Base-by-base conservation (phyloP, 1,140 invertebrate genomes). In the Eulimnadia texana region DNA sequence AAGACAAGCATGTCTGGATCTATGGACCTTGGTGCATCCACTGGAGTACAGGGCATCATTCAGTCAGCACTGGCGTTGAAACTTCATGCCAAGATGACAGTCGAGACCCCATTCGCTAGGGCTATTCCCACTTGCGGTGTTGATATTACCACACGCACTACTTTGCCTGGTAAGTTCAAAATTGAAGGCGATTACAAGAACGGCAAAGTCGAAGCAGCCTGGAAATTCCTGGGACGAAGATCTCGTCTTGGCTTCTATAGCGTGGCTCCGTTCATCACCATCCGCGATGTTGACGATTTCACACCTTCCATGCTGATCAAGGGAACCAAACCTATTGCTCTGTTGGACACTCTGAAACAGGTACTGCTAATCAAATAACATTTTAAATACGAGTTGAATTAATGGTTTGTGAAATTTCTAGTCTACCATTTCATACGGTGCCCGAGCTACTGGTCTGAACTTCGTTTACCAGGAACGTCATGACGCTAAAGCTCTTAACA, bases 281-380 rank as follows among this genome's bases (percentile, higher is more conserved):
- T 61, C 25, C 27, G 20, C 19, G 42, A 61, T 9, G 23, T 42
- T 27, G 33, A 28, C 10, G 60, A 61, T 16, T 61, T 61, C 60
- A 61, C 60, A 1, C 60, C 60, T 22, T 25, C 25, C 13, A 20
- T 55, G 13, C 51, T 61, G 23, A 50, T 54, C 25, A 19, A 24
- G 13, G 60, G 53, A n/a, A 54, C 60, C 19, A 54, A 61, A 29
- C 60, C 23, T n/a, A 61, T 61, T n/a, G 24, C 53, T 10, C 28
- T 19, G 3, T 3, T 29, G 1, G 60, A 61, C 6, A 19, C 25
- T 11, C 60, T 51, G 0, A 54, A 54, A 10, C 24, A 61, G 53
- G 60, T 61, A 55, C 19, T 19, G 13, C 16, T 11, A 6, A 1
- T 29, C 33, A 9, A 42, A 6, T 42, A 42, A 42, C 33, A 16